phyloP scores from a whole-genome alignment of 2,113 vertebrate species.

The Mastomys coucha region DNA sequence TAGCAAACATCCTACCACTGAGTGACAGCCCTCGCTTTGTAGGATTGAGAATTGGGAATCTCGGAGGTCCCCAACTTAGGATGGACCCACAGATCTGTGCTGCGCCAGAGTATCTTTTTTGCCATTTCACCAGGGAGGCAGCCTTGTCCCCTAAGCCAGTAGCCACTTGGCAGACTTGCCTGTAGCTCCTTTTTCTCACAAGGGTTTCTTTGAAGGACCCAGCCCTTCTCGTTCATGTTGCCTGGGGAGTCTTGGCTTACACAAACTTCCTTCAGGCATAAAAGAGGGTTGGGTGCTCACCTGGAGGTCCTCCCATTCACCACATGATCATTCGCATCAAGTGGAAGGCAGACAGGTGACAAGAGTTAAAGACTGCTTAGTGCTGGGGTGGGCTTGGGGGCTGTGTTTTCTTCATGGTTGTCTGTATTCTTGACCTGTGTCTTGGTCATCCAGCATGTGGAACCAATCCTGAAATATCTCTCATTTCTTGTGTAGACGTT shows the following conservation, averaged over 20 bases:
- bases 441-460: neutral
- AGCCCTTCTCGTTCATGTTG: neutral
- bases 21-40: neutral
- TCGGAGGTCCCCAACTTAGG: neutral
- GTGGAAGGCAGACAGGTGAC: neutral
- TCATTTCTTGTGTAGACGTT: constrained; percentile 89
- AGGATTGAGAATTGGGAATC: neutral
- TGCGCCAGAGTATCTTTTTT: neutral
- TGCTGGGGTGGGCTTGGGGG: neutral
- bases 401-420: neutral
- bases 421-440: neutral
- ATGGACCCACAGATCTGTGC: neutral
- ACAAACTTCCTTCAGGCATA: neutral
- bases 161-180: neutral
- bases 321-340: neutral
- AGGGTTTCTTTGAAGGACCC: neutral
- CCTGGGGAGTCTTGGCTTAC: neutral
- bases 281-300: neutral
- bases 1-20: neutral
- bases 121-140: neutral
- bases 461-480: neutral
- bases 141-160: neutral
- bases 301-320: neutral
- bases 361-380: constrained; percentile 19
- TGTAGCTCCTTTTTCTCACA: accelerated